phyloP scores from a whole-genome alignment of 1,140 invertebrate genomes.

The Drosophila orosa region DNA sequence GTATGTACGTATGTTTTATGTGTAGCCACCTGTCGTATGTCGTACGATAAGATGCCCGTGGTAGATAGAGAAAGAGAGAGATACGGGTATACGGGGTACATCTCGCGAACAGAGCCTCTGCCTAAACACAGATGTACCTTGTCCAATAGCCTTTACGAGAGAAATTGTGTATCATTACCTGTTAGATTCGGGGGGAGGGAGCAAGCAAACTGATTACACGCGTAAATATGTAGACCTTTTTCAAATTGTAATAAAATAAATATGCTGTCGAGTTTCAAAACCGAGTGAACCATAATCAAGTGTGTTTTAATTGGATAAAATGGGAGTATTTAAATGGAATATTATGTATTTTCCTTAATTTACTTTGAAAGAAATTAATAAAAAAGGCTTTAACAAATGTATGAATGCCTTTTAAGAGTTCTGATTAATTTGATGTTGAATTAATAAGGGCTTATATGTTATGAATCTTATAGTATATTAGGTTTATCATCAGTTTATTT shows the following conservation, averaged over 20 bases:
- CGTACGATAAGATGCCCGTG: constrained; percentile 12
- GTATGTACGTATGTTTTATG: constrained; percentile 27
- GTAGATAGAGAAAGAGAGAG: no score
- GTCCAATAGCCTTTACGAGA: constrained; percentile 35
- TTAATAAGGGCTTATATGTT: background rate
- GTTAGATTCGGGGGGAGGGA: constrained; percentile 43
- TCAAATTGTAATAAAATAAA: constrained; percentile 49
- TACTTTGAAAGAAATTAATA: background rate
- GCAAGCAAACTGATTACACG: constrained; percentile 30
- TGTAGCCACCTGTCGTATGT: constrained; percentile 24
- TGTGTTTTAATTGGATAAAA: background rate
- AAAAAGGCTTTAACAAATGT: no score
- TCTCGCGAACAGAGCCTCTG: constrained; percentile 20
- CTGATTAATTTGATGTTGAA: background rate
- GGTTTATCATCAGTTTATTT: no score
- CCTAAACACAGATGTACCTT: constrained; percentile 20
- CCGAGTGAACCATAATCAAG: constrained; percentile 1
- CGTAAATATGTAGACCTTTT: constrained; percentile 42
- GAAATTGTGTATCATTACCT: constrained; percentile 40
- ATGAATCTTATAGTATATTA: no score
- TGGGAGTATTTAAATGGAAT: background rate
- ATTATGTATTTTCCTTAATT: background rate
- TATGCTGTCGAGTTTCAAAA: constrained; percentile 31
- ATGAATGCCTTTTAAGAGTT: background rate
- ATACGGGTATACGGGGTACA: constrained; percentile 37